A percentile compares a stretch with the other conserved stretches of the same genome.
Conservation (phyloP, 2,113 vertebrate species). For the Epinephelus fuscoguttatus region DNA sequence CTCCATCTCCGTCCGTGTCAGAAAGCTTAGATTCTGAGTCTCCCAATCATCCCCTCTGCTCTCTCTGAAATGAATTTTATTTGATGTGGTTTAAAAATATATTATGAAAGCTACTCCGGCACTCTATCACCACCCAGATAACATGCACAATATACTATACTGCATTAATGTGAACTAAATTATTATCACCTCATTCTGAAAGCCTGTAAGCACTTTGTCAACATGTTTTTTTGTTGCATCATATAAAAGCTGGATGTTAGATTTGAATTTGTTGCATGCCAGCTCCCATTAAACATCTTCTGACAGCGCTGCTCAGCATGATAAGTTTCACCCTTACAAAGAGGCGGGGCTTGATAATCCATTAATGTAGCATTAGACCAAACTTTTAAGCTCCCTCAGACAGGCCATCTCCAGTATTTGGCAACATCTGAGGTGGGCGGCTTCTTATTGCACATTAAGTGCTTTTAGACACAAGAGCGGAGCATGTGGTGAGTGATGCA, state of each 20-base stretch:
- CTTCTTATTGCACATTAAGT: slow-evolving; percentile 77
- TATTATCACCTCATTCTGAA: slow-evolving; percentile 69
- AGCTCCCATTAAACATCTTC: slow-evolving; percentile 62
- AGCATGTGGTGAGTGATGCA: slow-evolving; percentile 76
- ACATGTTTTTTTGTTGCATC: slow-evolving; percentile 65
- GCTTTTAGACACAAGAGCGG: slow-evolving; percentile 74
- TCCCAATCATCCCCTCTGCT: slow-evolving; percentile 57
- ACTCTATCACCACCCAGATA: slow-evolving; percentile 56
- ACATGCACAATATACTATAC: slow-evolving; percentile 50
- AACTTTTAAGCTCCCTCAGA: slow-evolving; percentile 78
- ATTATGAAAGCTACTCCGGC: slow-evolving; percentile 71
- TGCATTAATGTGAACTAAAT: slow-evolving; percentile 75
- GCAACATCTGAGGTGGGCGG: slow-evolving; percentile 68
- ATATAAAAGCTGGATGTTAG: slow-evolving; percentile 58
- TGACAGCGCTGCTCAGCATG: slow-evolving; percentile 66
- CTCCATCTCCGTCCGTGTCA: slow-evolving; percentile 64
- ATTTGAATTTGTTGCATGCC: slow-evolving; percentile 65
- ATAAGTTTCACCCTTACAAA: slow-evolving; percentile 67
- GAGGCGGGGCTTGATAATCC: slow-evolving; percentile 64
- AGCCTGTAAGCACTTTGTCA: slow-evolving; percentile 52
- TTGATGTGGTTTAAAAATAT: slow-evolving; percentile 77
- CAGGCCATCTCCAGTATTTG: slow-evolving; percentile 66
- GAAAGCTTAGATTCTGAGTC: slow-evolving; percentile 65
- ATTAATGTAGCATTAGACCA: slow-evolving; percentile 76
- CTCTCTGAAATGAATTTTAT: slow-evolving; percentile 65